phyloP scores from a whole-genome alignment of 2,888 invertebrate species.

The Plagodis pulveraria region DNA sequence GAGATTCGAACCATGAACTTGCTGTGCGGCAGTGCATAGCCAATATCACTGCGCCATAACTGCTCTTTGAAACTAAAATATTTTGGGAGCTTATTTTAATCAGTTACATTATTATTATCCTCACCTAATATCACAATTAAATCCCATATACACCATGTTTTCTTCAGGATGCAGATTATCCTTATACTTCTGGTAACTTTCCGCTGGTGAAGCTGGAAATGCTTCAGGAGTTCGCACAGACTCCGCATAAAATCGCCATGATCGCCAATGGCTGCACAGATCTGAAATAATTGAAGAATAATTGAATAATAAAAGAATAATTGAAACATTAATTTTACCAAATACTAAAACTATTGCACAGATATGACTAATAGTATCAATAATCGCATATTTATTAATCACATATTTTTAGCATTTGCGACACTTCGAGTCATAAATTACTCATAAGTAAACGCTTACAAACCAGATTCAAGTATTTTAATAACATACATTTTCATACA shows the following conservation, averaged over 20 bases:
- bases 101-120: constrained; percentile 9
- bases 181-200: constrained; percentile 84
- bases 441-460: too few relatives aligned
- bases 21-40: not conserved
- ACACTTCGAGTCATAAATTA: too few relatives aligned
- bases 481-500: too few relatives aligned
- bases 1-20: too few relatives aligned
- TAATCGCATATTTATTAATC: too few relatives aligned
- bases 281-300: constrained; percentile 58
- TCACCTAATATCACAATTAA: constrained; percentile 72
- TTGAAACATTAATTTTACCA: too few relatives aligned
- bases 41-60: too few relatives aligned
- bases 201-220: constrained; percentile 84
- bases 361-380: too few relatives aligned
- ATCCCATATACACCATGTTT: constrained; percentile 79
- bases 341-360: too few relatives aligned
- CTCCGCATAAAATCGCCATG: constrained; percentile 87
- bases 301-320: constrained; percentile 29
- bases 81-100: too few relatives aligned
- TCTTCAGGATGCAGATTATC: constrained; percentile 72
- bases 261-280: constrained; percentile 86
- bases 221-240: constrained; percentile 78
- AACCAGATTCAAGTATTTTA: too few relatives aligned
- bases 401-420: too few relatives aligned
- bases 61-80: not conserved